Base-by-base conservation (phyloP, 2,888 invertebrate species). In the Hydrotaea cyrtoneurina region DNA sequence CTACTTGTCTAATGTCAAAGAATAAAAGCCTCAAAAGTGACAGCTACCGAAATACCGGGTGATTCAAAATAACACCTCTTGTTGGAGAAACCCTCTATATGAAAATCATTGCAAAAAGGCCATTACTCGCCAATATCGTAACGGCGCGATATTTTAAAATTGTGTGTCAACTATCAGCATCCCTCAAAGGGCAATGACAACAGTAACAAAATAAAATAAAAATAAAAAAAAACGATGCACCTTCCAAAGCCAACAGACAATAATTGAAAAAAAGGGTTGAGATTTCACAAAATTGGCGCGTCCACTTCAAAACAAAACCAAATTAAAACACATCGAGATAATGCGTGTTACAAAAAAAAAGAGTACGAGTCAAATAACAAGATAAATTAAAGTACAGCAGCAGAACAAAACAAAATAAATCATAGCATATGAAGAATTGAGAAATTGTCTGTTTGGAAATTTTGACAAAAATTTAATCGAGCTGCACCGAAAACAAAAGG, bases 391-490 rank as follows among this genome's bases (percentile, higher is more conserved):
- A 31, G 31, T 7, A 3, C 11, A 15, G 17, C n/a, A 50, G 50
- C 10, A 53, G 17, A 26, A 23, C 7, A 50, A 10, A 50, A 71
- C 8, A 53, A 31, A 0, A 23, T 8, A 19, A 77, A 77, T 59
- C 57, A 77, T 55, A 77, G 62, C 10, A 80, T 55, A 69, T 13
- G 46, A 75, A 36, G 50, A 71, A 46, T 50, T 57, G 36, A 31
- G 31, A 31, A 31, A 31, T 31, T 4, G 31, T n/a, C n/a, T n/a
- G 7, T 71, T 64, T 73, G 72, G 26, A 66, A 87, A 86, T 87
- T 87, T 86, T 87, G 89, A 88, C 88, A 87, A 85, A 73, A 81
- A 86, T 77, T 86, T 82, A 89, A 87, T 87, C 88, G 86, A 85
- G 88, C 87, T 87, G 87, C 86, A 86, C 21, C 43, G 43, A 43